These are phyloP conservation scores for Eupeodes latifasciatus DNA, from an alignment of 2,888 invertebrate species.

Conservation along the genomic window DNA sequence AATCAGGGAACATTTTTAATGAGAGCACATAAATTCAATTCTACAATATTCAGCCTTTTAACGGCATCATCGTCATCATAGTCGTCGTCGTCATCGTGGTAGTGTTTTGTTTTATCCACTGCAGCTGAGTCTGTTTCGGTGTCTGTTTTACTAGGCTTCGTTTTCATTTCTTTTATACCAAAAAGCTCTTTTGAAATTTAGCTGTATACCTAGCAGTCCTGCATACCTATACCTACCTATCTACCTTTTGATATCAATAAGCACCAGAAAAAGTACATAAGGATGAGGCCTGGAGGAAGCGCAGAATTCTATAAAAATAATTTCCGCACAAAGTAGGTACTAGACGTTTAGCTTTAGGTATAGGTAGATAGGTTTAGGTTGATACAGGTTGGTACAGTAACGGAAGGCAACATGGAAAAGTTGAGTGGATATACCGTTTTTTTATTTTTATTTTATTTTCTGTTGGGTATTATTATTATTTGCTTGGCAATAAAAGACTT, in stretches of 20 bases:
- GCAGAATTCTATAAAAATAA: constrained; percentile 46
- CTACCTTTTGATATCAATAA: neutral
- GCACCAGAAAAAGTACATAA: neutral
- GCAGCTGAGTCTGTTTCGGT: constrained; percentile 42
- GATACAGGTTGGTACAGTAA: constrained; percentile 3
- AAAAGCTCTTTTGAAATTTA: constrained; percentile 40
- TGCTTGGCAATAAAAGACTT: constrained; percentile 59
- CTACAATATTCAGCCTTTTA: constrained; percentile 74
- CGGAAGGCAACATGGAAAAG: constrained; percentile 32
- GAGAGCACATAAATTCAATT: constrained; percentile 76
- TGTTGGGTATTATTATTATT: constrained; percentile 28
- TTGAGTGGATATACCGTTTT: neutral
- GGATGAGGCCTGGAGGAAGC: neutral
- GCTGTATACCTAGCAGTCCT: neutral
- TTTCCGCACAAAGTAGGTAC: constrained; percentile 56
- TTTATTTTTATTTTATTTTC: neutral
- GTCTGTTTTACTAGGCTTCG: constrained; percentile 24
- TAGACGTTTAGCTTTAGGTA: neutral
- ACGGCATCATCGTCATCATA: constrained; percentile 41
- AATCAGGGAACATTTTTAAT: constrained; percentile 69
- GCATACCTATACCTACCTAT: no score
- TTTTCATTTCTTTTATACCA: constrained; percentile 51
- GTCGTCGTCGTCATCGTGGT: constrained; percentile 4
- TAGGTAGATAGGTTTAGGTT: no score
- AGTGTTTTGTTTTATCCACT: constrained; percentile 27